A percentile compares a stretch with the other conserved stretches of the same genome.
Conservation (phyloP, 2,888 invertebrate species). For the Diachrysia chrysitis region DNA sequence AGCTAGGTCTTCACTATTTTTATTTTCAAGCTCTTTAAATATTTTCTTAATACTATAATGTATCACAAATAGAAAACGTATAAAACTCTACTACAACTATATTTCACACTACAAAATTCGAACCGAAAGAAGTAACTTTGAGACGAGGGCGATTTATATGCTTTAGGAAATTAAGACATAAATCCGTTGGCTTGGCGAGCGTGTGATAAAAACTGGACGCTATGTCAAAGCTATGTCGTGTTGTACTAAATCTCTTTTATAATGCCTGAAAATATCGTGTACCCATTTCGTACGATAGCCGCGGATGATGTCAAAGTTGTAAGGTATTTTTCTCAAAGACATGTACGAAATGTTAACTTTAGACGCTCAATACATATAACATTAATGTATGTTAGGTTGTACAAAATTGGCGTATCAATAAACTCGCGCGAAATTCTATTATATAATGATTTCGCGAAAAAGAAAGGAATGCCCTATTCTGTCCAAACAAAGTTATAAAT, state of each 20-base stretch:
- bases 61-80: conserved; percentile 1
- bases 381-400: no score
- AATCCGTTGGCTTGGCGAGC: conserved; percentile 54
- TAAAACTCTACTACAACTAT: conserved; percentile 18
- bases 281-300: conserved; percentile 15
- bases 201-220: conserved; percentile 58
- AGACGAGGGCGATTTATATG: conserved; percentile 61
- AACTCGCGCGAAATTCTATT: no score
- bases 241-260: conserved; percentile 28
- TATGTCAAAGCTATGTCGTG: conserved; percentile 45
- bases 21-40: background rate
- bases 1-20: no score
- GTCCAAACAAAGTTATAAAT: no score
- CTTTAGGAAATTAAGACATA: conserved; percentile 67
- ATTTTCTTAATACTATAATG: background rate
- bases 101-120: conserved; percentile 37
- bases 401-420: no score
- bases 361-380: no score
- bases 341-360: no score
- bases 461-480: no score
- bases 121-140: conserved; percentile 48
- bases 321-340: background rate
- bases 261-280: conserved; percentile 20
- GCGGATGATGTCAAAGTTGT: background rate
- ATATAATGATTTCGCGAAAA: no score